Evolutionary conservation across 2,797 vertebrate species (phyloP).

Genomic region (Coilia nasus): DNA sequence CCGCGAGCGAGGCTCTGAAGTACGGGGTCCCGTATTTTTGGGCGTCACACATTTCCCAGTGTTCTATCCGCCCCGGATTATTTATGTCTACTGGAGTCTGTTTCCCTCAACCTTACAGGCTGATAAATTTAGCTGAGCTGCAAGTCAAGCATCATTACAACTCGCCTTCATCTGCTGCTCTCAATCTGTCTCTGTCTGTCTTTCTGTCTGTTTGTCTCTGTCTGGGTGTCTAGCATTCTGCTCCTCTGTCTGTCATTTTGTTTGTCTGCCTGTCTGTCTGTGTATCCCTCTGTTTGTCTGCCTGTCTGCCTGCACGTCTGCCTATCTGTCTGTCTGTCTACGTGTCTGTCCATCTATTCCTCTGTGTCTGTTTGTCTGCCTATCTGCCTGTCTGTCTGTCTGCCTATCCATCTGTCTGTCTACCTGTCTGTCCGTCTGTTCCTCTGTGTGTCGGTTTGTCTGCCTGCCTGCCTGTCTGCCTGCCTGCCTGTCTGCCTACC

Average conservation of each 20-base stretch:
- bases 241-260: background rate
- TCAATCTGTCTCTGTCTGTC: background rate
- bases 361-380: no score
- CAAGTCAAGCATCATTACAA: background rate
- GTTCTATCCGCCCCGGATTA: background rate
- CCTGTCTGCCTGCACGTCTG: no score
- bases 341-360: background rate
- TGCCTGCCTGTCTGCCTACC: background rate
- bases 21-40: background rate
- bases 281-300: background rate
- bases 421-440: background rate
- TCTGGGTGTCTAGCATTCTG: no score
- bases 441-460: background rate
- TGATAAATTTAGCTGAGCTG: background rate
- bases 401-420: background rate
- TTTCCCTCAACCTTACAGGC: background rate
- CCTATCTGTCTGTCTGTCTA: background rate
- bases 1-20: background rate
- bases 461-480: no score
- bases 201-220: background rate
- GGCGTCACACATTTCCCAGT: background rate
- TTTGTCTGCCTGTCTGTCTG: background rate
- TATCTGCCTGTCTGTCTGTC: background rate
- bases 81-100: background rate
- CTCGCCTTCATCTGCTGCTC: background rate